A percentile compares a stretch with the other conserved stretches of the same genome.
Evolutionary conservation across 2,113 vertebrate genomes (phyloP).

Genomic region (Butorides virescens): DNA sequence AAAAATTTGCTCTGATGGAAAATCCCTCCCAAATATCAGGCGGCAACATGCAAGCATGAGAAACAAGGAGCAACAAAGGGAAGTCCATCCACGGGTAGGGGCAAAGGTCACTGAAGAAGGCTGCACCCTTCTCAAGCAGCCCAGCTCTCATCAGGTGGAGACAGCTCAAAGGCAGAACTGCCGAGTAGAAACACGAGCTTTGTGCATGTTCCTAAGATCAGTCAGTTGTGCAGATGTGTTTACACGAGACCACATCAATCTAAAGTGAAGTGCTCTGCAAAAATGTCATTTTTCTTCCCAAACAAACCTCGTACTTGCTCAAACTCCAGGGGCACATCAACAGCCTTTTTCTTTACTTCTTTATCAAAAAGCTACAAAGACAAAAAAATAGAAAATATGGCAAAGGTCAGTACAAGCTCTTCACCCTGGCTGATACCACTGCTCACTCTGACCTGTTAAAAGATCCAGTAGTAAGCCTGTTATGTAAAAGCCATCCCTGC

Average conservation of each 20-base stretch:
- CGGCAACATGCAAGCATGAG: fast-evolving
- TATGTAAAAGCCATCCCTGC: neutral
- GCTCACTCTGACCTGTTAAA: neutral
- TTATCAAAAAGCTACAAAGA: conserved; percentile 85
- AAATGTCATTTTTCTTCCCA: conserved; percentile 74
- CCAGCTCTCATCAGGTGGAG: neutral
- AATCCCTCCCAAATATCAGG: neutral
- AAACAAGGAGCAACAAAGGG: neutral
- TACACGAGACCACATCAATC: conserved; percentile 41
- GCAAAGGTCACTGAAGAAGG: neutral
- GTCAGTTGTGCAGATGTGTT: neutral
- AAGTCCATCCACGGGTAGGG: neutral
- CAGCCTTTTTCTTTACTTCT: conserved; percentile 79
- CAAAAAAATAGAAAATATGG: neutral
- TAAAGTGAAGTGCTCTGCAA: conserved; percentile 83
- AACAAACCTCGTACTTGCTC: conserved; percentile 80
- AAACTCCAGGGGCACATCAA: conserved; percentile 84
- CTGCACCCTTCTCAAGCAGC: neutral
- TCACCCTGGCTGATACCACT: neutral
- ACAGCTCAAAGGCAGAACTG: neutral
- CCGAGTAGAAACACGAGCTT: fast-evolving
- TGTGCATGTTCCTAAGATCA: neutral
- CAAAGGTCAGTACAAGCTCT: neutral
- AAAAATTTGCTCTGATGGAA: neutral
- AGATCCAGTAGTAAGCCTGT: neutral